Evolutionary conservation across 2,888 invertebrate genomes (phyloP).

Genomic region (Agrochola lota): DNA sequence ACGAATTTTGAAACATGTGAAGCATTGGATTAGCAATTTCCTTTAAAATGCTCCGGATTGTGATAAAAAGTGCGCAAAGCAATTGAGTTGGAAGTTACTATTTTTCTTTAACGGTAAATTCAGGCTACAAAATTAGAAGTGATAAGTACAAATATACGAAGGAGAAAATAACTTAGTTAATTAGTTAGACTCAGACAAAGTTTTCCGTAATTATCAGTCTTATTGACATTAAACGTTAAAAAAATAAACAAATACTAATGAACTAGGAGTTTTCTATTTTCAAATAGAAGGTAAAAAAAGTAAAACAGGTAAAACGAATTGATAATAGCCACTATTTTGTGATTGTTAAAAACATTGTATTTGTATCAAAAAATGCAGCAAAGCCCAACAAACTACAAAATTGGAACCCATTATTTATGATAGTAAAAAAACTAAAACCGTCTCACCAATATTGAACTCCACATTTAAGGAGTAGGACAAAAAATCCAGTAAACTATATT

Average conservation of each 20-base stretch:
- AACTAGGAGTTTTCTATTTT: background rate
- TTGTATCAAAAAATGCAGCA: background rate
- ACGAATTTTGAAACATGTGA: no score
- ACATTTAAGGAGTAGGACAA: slow-evolving; percentile 69
- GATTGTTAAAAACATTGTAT: background rate
- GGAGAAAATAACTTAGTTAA: background rate
- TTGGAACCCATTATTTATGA: slow-evolving; percentile 33
- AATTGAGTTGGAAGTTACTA: no score
- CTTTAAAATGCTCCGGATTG: no score
- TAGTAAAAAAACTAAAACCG: slow-evolving; percentile 25
- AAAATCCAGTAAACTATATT: slow-evolving; percentile 63
- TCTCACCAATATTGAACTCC: slow-evolving; percentile 43
- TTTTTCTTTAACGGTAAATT: no score
- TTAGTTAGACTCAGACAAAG: background rate
- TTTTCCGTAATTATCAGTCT: slow-evolving; percentile 9
- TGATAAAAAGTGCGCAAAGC: no score
- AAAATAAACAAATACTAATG: slow-evolving; percentile 5
- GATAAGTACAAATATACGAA: background rate
- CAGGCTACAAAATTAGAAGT: background rate
- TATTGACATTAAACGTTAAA: background rate
- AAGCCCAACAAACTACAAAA: background rate
- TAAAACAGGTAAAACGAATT: background rate
- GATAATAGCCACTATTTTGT: background rate
- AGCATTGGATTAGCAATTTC: no score
- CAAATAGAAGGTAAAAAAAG: background rate